A percentile compares a stretch with the other conserved stretches of the same genome.
phyloP scores from a whole-genome alignment of 2,113 vertebrate genomes.

The Anas platyrhynchos region DNA sequence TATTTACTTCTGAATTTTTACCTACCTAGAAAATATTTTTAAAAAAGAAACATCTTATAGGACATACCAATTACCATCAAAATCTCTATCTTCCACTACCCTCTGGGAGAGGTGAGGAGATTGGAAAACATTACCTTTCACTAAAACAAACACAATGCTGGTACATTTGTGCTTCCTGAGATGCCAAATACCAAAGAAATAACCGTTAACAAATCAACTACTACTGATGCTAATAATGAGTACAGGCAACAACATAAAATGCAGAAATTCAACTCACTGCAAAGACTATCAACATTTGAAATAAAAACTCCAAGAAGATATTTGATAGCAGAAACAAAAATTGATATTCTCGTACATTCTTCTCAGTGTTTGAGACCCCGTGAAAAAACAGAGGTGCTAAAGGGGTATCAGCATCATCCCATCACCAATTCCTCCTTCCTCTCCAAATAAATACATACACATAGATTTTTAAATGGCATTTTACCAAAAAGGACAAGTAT shows the following conservation, averaged over 20 bases:
- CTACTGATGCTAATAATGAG: neutral
- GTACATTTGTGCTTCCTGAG: neutral
- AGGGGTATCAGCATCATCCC: neutral
- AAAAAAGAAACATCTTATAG: neutral
- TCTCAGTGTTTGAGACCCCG: neutral
- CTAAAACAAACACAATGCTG: too few species aligned
- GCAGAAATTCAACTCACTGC: neutral
- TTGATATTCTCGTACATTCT: neutral
- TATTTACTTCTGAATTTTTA: neutral
- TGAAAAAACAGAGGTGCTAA: neutral
- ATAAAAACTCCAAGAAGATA: neutral
- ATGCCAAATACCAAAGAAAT: neutral
- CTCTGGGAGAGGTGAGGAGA: neutral
- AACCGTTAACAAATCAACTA: neutral
- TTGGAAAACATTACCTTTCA: rapidly evolving
- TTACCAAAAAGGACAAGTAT: neutral
- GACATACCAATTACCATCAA: neutral
- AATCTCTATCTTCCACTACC: neutral
- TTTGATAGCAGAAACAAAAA: neutral
- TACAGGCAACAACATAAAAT: neutral
- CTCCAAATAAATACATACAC: neutral
- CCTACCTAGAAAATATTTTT: neutral
- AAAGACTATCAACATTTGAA: neutral
- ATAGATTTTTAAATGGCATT: neutral
- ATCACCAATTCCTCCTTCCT: neutral